Percentiles rank a stretch among this genome's conserved stretches.
phyloP scores from a whole-genome alignment of 2,797 vertebrate species.

The Ptychadena robeensis region DNA sequence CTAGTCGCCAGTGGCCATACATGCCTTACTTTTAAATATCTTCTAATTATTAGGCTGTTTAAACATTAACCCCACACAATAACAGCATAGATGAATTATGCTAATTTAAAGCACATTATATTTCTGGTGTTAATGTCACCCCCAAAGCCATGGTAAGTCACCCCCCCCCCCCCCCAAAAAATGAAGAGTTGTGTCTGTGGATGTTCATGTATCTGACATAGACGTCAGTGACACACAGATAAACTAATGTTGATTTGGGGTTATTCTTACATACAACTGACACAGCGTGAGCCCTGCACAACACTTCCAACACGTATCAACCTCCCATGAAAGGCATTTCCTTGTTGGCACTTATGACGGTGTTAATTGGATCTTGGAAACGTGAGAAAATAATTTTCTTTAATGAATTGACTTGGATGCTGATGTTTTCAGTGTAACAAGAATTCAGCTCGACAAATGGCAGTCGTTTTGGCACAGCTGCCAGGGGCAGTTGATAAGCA shows the following conservation, averaged over 20 bases:
- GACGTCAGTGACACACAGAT: not conserved
- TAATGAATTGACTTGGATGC: conserved; percentile 5
- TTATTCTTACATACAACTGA: not conserved
- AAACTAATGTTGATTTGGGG: not conserved
- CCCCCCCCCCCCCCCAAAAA: no score
- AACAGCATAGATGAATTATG: not conserved
- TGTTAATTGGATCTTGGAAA: conserved; percentile 33
- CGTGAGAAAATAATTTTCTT: conserved; percentile 16
- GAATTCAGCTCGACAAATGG: not conserved
- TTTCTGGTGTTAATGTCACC: not conserved
- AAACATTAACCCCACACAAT: not conserved
- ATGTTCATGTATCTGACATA: not conserved
- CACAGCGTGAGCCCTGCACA: not conserved
- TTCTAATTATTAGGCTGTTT: no score
- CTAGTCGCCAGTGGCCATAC: no score
- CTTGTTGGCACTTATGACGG: conserved; percentile 28
- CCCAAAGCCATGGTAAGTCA: not conserved
- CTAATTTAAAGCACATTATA: not conserved
- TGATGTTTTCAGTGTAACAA: not conserved
- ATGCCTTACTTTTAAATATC: no score
- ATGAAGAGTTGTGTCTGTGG: not conserved
- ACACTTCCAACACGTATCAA: not conserved
- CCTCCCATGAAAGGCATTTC: conserved; percentile 40
- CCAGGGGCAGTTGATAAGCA: not conserved
- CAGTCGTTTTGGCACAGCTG: not conserved